Percentiles rank a stretch among this genome's conserved stretches.
phyloP scores from a whole-genome alignment of 2,888 invertebrate species.

The Ophion ventricosus region DNA sequence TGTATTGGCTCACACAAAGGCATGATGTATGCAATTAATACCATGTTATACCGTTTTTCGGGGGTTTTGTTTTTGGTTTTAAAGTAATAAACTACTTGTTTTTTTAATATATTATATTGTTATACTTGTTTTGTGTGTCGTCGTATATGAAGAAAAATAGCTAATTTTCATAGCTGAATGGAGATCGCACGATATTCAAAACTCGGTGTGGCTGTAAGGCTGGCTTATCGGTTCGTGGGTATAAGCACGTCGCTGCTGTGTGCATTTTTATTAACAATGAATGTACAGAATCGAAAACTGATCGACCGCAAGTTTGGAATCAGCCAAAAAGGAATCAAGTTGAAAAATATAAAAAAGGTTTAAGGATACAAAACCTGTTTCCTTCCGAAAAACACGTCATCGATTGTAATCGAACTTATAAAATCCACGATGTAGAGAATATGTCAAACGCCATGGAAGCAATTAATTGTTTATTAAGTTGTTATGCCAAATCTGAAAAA shows the following conservation, averaged over 20 bases:
- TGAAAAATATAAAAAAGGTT: conserved; percentile 52
- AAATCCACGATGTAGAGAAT: conserved; percentile 32
- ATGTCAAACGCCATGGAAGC: background rate
- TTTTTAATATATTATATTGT: conserved; percentile 10
- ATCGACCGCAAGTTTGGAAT: conserved; percentile 56
- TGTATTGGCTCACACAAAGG: background rate
- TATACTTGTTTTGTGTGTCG: too few relatives aligned
- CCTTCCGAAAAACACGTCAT: background rate
- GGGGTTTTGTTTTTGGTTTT: conserved; percentile 12
- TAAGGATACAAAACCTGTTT: conserved; percentile 16
- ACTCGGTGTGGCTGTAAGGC: conserved; percentile 29
- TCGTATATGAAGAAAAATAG: conserved; percentile 2
- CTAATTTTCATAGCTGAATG: conserved; percentile 2
- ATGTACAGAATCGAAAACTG: conserved; percentile 52
- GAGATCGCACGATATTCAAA: too few relatives aligned
- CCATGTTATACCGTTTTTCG: conserved; percentile 7
- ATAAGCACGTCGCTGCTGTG: conserved; percentile 59
- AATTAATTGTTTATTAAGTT: conserved; percentile 28
- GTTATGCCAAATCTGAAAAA: conserved; percentile 34
- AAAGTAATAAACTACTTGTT: conserved; percentile 15
- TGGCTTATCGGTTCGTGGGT: conserved; percentile 11
- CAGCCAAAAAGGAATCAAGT: conserved; percentile 35
- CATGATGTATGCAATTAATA: too few relatives aligned
- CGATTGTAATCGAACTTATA: conserved; percentile 18
- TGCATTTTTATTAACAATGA: conserved; percentile 53